Percentiles rank a stretch among this genome's conserved stretches.
phyloP scores from a whole-genome alignment of 2,797 vertebrate species.

The Thunnus albacares region DNA sequence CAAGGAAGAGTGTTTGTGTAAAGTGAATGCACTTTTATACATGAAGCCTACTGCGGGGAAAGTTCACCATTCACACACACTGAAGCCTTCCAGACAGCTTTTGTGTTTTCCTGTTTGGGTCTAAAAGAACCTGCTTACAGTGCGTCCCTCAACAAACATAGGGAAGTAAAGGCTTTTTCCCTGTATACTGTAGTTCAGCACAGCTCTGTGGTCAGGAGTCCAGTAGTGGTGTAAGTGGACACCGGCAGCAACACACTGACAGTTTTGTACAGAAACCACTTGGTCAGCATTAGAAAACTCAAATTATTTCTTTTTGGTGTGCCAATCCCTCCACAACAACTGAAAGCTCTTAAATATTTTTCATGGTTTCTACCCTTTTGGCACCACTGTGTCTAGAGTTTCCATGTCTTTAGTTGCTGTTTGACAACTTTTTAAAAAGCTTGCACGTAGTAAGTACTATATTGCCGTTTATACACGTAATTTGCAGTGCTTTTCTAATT shows the following conservation, averaged over 20 bases:
- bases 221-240: too few species aligned
- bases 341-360: conserved; percentile 68
- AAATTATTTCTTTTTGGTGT: conserved; percentile 42
- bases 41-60: conserved; percentile 52
- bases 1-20: conserved; percentile 75
- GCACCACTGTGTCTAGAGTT: too few species aligned
- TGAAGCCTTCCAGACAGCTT: conserved; percentile 60
- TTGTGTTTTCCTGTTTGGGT: conserved; percentile 78
- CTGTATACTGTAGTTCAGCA: conserved; percentile 10
- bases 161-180: conserved; percentile 15
- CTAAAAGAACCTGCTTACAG: conserved; percentile 51
- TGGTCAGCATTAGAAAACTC: conserved; percentile 45
- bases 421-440: conserved; percentile 42
- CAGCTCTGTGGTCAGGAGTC: background rate
- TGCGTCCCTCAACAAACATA: conserved; percentile 14
- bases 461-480: conserved; percentile 28
- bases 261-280: conserved; percentile 43
- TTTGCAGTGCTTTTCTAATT: conserved; percentile 36
- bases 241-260: background rate
- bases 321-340: conserved; percentile 39
- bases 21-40: conserved; percentile 63
- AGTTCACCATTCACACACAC: conserved; percentile 57
- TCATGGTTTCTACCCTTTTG: conserved; percentile 31
- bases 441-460: background rate
- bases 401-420: conserved; percentile 56